Base-by-base conservation (phyloP, 2,888 invertebrate genomes). In the Diplazon laetatorius region DNA sequence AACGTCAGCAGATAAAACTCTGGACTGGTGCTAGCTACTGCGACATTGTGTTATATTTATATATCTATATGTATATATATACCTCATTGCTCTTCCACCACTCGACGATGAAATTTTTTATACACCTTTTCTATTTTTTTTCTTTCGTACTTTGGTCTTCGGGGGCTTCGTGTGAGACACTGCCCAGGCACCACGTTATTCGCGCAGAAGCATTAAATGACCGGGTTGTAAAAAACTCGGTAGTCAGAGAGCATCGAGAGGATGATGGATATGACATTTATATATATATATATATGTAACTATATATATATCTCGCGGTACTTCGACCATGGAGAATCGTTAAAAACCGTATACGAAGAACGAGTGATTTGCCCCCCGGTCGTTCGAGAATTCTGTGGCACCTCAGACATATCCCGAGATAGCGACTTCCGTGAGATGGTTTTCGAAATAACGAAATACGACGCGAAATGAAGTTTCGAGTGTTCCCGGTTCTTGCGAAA, bases 1-100 rank as follows among this genome's bases (percentile, higher is more conserved):
- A 78, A 57, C 69, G 62, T 44, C 18, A 46, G 44, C n/a, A 14
- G 25, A 73, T 69, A 59, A 73, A 77, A 73, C 50, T 59, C 44
- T 52, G 16, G 5, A 44, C 48, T 8, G 18, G 55, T 16, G 14
- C 46, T 35, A 62, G 16, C n/a, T n/a, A n/a, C n/a, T n/a, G n/a
- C 57, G 14, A 46, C 30, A 52, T 48, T 2, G 2, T 5, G 2
- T 30, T 30, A 30, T 30, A 30, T 30, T 2, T 30, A 30, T 30
- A 30, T 30, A 5, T 30, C 6, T 30, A 30, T 30, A 30, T 30
- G 6, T 30, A 30, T 30, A 59, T 60, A 42, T 63, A 65, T 59
- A 59, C 57, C 30, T 65, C 65, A n/a, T 44, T 25, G 63, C 39
- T 35, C 59, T 35, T 50, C 22, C 12, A 3, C 3, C 37, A 55